A percentile compares a stretch with the other conserved stretches of the same genome.
Evolutionary conservation across 2,888 invertebrate genomes (phyloP).

Genomic region (Chaetogeoica ovagalla): DNA sequence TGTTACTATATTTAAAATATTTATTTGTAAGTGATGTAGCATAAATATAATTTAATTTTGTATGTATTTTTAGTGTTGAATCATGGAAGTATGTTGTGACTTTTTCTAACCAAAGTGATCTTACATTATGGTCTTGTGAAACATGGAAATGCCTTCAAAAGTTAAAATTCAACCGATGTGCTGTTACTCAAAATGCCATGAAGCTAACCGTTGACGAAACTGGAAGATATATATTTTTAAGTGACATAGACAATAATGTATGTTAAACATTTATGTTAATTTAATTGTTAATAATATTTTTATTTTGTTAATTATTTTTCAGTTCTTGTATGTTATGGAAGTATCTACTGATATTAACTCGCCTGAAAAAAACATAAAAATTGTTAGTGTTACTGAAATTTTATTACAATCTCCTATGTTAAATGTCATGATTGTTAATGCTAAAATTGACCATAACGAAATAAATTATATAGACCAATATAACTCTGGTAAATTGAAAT

Average conservation of each 20-base stretch:
- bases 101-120: slow-evolving; percentile 84
- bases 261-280: slow-evolving; percentile 47
- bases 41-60: slow-evolving; percentile 8
- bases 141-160: slow-evolving; percentile 93
- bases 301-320: slow-evolving; percentile 53
- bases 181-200: slow-evolving; percentile 63
- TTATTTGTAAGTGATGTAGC: neutral
- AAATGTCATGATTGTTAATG: slow-evolving; percentile 85
- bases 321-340: slow-evolving; percentile 79
- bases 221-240: slow-evolving; percentile 82
- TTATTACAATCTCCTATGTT: slow-evolving; percentile 83
- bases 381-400: slow-evolving; percentile 81
- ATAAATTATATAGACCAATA: slow-evolving; percentile 1
- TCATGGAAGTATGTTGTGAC: slow-evolving; percentile 97
- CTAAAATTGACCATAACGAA: slow-evolving; percentile 61
- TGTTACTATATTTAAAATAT: slow-evolving; percentile 28
- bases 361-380: slow-evolving; percentile 66
- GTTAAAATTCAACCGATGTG: slow-evolving; percentile 68
- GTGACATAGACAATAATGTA: slow-evolving; percentile 81
- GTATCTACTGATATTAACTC: slow-evolving; percentile 65
- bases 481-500: slow-evolving; percentile 21
- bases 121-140: slow-evolving; percentile 94
- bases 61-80: slow-evolving; percentile 64
- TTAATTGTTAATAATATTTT: neutral
- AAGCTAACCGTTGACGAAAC: slow-evolving; percentile 83